Evolutionary conservation across 2,797 vertebrate genomes (phyloP).

Genomic region (Stomatorhinus walkeri): DNA sequence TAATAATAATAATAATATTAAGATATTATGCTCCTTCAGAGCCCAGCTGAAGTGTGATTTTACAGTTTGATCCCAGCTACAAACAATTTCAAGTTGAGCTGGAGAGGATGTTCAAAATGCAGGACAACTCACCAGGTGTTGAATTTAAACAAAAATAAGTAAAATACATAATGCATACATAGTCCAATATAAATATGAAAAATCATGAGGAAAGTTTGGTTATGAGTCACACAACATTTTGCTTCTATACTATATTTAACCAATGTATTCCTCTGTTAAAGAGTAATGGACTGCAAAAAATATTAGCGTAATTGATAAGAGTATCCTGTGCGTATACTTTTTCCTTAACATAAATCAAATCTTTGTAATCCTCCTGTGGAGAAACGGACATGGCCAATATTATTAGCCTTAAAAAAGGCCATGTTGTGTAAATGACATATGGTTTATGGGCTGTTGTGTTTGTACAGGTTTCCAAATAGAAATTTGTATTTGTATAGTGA

Average conservation of each 20-base stretch:
- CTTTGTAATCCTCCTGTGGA: background rate
- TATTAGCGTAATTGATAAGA: background rate
- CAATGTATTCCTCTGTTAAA: background rate
- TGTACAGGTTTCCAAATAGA: background rate
- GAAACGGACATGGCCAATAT: background rate
- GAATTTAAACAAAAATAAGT: background rate
- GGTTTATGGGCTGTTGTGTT: background rate
- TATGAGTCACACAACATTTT: background rate
- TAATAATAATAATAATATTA: no score
- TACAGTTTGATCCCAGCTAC: background rate
- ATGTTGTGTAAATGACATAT: background rate
- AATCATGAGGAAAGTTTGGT: background rate
- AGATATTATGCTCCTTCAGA: background rate
- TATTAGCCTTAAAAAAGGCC: background rate
- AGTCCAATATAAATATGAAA: background rate
- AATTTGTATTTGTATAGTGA: conserved; percentile 4
- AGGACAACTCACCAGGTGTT: background rate
- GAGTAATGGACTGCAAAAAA: background rate
- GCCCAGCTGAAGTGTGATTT: conserved; percentile 28
- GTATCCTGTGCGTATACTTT: background rate
- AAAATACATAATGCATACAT: background rate
- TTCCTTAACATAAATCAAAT: background rate
- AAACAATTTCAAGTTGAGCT: background rate
- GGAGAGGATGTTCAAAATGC: background rate
- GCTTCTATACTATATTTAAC: background rate